Conservation (phyloP, 2,888 invertebrate species). For the Tenthredo amoena region DNA sequence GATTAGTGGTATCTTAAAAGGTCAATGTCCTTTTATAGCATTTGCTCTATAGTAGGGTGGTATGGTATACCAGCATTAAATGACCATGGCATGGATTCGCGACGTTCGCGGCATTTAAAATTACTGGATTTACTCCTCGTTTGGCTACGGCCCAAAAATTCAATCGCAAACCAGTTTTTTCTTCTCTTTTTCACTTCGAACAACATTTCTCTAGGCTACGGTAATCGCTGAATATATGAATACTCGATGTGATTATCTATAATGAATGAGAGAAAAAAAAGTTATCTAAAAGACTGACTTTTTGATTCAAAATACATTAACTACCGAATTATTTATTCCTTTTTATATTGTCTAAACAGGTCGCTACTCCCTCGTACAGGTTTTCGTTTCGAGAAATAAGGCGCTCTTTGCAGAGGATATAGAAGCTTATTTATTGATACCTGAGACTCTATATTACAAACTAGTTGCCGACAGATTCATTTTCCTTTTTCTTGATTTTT, state of each 20-base stretch:
- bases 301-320: neutral
- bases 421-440: constrained; percentile 13
- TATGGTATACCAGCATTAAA: constrained; percentile 18
- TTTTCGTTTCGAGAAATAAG: constrained; percentile 5
- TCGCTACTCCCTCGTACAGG: neutral
- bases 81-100: constrained; percentile 45
- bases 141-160: constrained; percentile 38
- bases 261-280: neutral
- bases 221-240: neutral
- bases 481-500: neutral
- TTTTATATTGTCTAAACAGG: neutral
- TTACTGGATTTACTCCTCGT: constrained; percentile 31
- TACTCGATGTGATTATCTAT: neutral
- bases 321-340: neutral
- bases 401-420: neutral
- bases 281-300: neutral
- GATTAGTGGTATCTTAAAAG: constrained; percentile 31
- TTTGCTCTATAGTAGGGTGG: constrained; percentile 7
- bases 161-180: constrained; percentile 20
- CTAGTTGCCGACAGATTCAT: constrained; percentile 9
- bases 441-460: constrained; percentile 29
- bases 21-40: constrained; percentile 47
- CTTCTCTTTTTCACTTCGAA: neutral
- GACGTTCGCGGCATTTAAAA: constrained; percentile 21
- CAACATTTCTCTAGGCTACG: constrained; percentile 5